Conservation (phyloP, 2,797 vertebrate genomes). For the Zalophus californianus region DNA sequence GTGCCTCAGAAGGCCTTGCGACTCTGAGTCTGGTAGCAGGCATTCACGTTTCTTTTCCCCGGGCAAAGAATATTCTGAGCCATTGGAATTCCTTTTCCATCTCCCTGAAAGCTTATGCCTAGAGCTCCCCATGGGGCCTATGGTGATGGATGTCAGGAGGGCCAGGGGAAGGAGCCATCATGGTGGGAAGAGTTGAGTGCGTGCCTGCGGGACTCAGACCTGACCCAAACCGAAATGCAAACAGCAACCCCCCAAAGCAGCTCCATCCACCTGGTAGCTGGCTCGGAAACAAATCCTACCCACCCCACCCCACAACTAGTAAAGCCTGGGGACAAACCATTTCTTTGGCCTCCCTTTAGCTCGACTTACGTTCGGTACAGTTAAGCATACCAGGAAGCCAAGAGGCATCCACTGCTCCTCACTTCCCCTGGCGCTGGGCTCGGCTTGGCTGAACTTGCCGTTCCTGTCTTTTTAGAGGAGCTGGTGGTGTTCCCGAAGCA, state of each 20-base stretch:
- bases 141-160: slow-evolving; percentile 77
- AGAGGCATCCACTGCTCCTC: slow-evolving; percentile 53
- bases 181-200: slow-evolving; percentile 38
- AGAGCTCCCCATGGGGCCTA: slow-evolving; percentile 79
- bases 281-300: neutral
- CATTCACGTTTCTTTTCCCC: slow-evolving; percentile 81
- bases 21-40: slow-evolving; percentile 77
- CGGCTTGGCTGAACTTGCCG: slow-evolving; percentile 82
- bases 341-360: slow-evolving; percentile 47
- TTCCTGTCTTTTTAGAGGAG: slow-evolving; percentile 82
- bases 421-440: slow-evolving; percentile 67
- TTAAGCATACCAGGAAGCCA: slow-evolving; percentile 64
- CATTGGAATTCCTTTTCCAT: slow-evolving; percentile 82
- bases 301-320: neutral
- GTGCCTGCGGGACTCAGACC: slow-evolving; percentile 2
- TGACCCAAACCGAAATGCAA: slow-evolving; percentile 42
- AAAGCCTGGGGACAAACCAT: neutral
- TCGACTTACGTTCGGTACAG: neutral
- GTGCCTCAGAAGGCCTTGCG: slow-evolving; percentile 77
- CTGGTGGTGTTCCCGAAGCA: slow-evolving; percentile 79
- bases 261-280: neutral
- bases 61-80: slow-evolving; percentile 59
- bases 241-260: neutral
- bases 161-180: slow-evolving; percentile 27
- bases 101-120: slow-evolving; percentile 80